Evolutionary conservation across 1,140 invertebrate genomes (phyloP).

Genomic region (Parapsyche elsis): DNA sequence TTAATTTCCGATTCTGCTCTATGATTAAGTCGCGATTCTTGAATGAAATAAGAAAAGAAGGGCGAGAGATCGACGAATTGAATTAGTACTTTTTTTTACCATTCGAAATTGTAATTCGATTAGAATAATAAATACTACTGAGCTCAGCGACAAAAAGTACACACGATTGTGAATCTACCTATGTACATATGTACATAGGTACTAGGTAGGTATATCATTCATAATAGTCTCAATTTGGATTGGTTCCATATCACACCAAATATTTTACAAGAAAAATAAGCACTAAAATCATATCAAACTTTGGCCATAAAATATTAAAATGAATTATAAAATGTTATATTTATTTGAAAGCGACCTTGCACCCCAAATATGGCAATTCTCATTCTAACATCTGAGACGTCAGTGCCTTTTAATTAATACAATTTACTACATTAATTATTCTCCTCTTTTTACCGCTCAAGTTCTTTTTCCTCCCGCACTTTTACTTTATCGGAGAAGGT

Average conservation of each 20-base stretch:
- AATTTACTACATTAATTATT: conserved; percentile 56
- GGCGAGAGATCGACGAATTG: neutral
- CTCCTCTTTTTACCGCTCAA: conserved; percentile 33
- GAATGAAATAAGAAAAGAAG: conserved; percentile 2
- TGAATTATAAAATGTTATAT: too few species aligned
- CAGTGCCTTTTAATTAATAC: conserved; percentile 55
- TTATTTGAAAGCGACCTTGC: neutral
- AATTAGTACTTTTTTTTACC: neutral
- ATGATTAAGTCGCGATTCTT: conserved; percentile 36
- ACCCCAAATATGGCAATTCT: neutral
- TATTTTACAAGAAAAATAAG: too few species aligned
- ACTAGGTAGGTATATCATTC: too few species aligned
- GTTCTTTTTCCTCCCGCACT: conserved; percentile 25
- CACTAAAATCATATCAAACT: too few species aligned
- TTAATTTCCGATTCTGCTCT: conserved; percentile 44
- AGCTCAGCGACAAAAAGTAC: too few species aligned
- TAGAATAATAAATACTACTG: neutral
- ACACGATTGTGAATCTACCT: too few species aligned
- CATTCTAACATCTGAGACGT: conserved; percentile 44
- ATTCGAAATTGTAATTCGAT: neutral
- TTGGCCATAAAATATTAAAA: too few species aligned
- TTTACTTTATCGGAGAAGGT: conserved; percentile 25
- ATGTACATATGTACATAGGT: neutral
- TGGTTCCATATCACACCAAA: too few species aligned
- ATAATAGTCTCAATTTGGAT: too few species aligned